Conservation (phyloP, 2,888 invertebrate species). For the Sclerodermus sp. region DNA sequence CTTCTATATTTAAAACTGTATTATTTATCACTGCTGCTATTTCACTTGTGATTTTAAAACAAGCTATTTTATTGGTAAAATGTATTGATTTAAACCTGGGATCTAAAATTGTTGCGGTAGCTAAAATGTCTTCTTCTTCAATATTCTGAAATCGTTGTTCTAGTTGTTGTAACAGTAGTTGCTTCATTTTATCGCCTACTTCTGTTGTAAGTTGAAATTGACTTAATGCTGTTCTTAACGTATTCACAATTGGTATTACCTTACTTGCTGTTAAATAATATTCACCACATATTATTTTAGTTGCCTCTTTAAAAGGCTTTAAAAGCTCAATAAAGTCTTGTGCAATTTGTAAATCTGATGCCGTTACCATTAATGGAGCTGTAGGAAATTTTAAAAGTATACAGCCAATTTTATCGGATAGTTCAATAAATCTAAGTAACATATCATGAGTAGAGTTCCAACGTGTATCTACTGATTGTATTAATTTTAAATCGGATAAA, state of each 20-base stretch:
- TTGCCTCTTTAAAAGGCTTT: constrained; percentile 31
- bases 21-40: constrained; percentile 8
- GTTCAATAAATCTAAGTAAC: constrained; percentile 22
- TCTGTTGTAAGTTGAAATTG: constrained; percentile 10
- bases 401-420: constrained; percentile 21
- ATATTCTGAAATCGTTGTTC: constrained; percentile 15
- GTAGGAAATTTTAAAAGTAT: constrained; percentile 25
- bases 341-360: constrained; percentile 20
- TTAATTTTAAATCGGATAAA: constrained; percentile 17
- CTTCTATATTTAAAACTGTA: neutral
- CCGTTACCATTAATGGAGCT: constrained; percentile 18
- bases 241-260: constrained; percentile 18
- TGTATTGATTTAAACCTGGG: constrained; percentile 20
- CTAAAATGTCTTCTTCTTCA: constrained; percentile 15
- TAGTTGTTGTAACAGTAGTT: constrained; percentile 12
- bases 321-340: constrained; percentile 27
- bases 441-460: constrained; percentile 29
- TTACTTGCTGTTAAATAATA: constrained; percentile 25
- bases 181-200: constrained; percentile 10
- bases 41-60: constrained; percentile 15
- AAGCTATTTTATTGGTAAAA: constrained; percentile 14
- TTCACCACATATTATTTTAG: constrained; percentile 30
- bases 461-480: constrained; percentile 23
- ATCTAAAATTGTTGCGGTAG: constrained; percentile 16
- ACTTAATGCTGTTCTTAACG: constrained; percentile 15